These are phyloP conservation scores for Drosophila neoperkinsi DNA, from an alignment of 2,888 invertebrate genomes.

Conservation along the genomic window DNA sequence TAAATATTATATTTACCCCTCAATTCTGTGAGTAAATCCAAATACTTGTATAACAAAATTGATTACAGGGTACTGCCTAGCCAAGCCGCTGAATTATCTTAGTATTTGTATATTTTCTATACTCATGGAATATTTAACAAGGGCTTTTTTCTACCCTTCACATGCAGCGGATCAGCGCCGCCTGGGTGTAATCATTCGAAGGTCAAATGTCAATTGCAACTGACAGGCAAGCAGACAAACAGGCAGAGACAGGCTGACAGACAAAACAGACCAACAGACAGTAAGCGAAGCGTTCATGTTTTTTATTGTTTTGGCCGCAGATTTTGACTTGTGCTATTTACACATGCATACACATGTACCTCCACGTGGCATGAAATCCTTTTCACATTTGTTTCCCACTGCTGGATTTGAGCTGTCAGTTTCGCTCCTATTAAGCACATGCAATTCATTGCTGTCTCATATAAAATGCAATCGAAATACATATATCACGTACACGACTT, in stretches of 20 bases:
- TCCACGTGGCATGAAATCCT: slow-evolving; percentile 1
- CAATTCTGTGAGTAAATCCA: not conserved
- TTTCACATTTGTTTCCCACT: not conserved
- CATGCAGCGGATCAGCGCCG: slow-evolving; percentile 37
- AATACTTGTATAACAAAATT: not conserved
- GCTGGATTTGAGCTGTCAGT: slow-evolving; percentile 28
- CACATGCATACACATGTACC: slow-evolving; percentile 9
- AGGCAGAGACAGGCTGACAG: slow-evolving; percentile 15
- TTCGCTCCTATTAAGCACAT: slow-evolving; percentile 27
- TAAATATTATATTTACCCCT: not conserved
- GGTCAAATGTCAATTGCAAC: slow-evolving; percentile 67
- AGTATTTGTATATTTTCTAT: slow-evolving; percentile 27
- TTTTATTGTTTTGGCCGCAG: slow-evolving; percentile 55
- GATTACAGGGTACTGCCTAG: slow-evolving; percentile 4
- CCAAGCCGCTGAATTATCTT: not conserved
- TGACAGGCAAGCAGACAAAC: slow-evolving; percentile 27
- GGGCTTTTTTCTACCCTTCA: slow-evolving; percentile 40
- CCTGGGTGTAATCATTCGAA: slow-evolving; percentile 38
- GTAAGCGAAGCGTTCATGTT: slow-evolving; percentile 37
- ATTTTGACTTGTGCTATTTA: slow-evolving; percentile 42
- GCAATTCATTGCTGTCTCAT: slow-evolving; percentile 43
- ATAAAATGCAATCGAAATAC: slow-evolving; percentile 28
- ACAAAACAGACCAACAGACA: slow-evolving; percentile 22
- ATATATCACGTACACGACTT: slow-evolving; percentile 25
- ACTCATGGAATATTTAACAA: slow-evolving; percentile 60